Conservation (phyloP, 2,797 vertebrate species). For the Ataeniobius toweri region DNA sequence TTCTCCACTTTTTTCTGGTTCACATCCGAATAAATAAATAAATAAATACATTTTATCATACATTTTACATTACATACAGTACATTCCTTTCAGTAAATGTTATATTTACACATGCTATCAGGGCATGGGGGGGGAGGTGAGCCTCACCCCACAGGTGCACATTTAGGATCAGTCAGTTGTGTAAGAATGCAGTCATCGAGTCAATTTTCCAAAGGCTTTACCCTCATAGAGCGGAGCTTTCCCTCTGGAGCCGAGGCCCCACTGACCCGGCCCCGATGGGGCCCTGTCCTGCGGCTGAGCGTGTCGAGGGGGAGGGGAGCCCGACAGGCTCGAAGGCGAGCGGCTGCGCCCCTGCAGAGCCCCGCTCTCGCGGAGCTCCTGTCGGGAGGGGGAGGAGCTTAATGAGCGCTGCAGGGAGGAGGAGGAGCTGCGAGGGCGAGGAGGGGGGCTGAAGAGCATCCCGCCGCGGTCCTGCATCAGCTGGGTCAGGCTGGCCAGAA, state of each 20-base stretch:
- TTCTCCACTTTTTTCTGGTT: slow-evolving; percentile 52
- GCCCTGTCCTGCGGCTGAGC: slow-evolving; percentile 66
- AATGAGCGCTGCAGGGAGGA: slow-evolving; percentile 93
- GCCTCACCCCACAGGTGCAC: slow-evolving; percentile 46
- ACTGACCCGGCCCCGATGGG: slow-evolving; percentile 73
- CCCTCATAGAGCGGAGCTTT: slow-evolving; percentile 75
- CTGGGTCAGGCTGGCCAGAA: slow-evolving; percentile 93
- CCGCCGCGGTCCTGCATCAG: slow-evolving; percentile 90
- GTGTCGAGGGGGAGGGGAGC: slow-evolving; percentile 89
- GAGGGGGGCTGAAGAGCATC: slow-evolving; percentile 88
- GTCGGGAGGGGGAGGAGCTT: slow-evolving; percentile 92
- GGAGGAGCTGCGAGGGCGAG: slow-evolving; percentile 88
- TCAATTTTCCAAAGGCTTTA: slow-evolving; percentile 88
- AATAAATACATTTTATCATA: slow-evolving; percentile 83
- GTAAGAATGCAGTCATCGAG: slow-evolving; percentile 78
- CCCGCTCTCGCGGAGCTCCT: slow-evolving; percentile 84
- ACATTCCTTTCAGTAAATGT: slow-evolving; percentile 83
- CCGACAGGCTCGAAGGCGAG: slow-evolving; percentile 89
- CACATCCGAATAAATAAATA: slow-evolving; percentile 77
- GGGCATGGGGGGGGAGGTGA: slow-evolving; percentile 41
- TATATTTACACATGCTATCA: slow-evolving; percentile 81
- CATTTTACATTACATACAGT: slow-evolving; percentile 84
- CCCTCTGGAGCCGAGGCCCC: slow-evolving; percentile 78
- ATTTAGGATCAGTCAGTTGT: slow-evolving; percentile 31
- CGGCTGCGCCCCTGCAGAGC: slow-evolving; percentile 85